These are phyloP conservation scores for Chaetura pelagica DNA, from an alignment of 2,113 vertebrate species.

Conservation along the genomic window DNA sequence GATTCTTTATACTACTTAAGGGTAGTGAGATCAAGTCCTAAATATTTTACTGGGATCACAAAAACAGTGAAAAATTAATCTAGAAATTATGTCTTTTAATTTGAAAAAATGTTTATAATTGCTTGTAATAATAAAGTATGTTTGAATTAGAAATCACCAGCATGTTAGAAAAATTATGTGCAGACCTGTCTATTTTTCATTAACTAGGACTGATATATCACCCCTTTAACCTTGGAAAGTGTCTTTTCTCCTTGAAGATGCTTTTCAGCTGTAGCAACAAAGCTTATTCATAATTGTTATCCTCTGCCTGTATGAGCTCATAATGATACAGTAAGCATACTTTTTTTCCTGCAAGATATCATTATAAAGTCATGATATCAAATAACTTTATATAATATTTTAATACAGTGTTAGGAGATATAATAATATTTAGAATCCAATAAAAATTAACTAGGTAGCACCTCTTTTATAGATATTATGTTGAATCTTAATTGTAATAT, in stretches of 20 bases:
- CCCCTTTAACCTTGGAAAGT: not conserved
- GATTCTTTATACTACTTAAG: not conserved
- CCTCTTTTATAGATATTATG: constrained; percentile 10
- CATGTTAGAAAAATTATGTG: not conserved
- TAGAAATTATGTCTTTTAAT: not conserved
- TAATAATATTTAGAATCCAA: constrained; percentile 3
- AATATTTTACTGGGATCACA: not conserved
- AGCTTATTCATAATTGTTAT: not conserved
- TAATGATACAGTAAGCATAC: not conserved
- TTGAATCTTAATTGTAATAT: constrained; percentile 19
- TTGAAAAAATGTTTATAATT: not conserved
- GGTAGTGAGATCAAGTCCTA: not conserved
- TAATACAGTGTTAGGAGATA: constrained; percentile 34
- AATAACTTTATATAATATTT: not conserved
- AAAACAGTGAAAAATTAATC: not conserved
- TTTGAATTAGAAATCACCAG: not conserved
- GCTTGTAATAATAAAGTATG: not conserved
- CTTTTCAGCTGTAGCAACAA: not conserved
- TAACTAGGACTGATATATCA: not conserved
- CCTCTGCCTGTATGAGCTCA: not conserved
- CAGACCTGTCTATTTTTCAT: not conserved
- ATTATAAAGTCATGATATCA: not conserved
- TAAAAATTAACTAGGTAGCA: constrained; percentile 45
- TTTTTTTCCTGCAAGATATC: not conserved
- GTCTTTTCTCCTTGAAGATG: not conserved